Evolutionary conservation across 2,888 invertebrate species (phyloP).

Genomic region (Hypena proboscidalis): DNA sequence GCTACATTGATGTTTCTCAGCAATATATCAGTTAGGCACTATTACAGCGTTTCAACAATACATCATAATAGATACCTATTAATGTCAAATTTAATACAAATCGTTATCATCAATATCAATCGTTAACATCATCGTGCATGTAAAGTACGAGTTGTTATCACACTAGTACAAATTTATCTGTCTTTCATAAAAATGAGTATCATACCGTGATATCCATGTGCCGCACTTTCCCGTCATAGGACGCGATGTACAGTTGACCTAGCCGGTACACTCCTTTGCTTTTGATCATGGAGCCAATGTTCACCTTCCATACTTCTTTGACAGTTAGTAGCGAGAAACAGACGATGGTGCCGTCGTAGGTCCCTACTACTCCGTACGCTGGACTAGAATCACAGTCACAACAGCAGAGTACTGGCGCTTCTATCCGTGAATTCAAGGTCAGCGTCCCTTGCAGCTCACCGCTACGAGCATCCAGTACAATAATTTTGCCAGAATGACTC

Average conservation of each 20-base stretch:
- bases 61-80: too few relatives aligned
- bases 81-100: too few relatives aligned
- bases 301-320: conserved; percentile 85
- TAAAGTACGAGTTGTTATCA: too few relatives aligned
- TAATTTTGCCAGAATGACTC: conserved; percentile 89
- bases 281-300: conserved; percentile 87
- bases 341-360: conserved; percentile 91
- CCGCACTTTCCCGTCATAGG: conserved; percentile 89
- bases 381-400: conserved; percentile 31
- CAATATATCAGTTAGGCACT: too few relatives aligned
- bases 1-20: too few relatives aligned
- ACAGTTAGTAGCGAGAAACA: conserved; percentile 85
- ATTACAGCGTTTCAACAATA: too few relatives aligned
- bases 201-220: conserved; percentile 83
- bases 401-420: conserved; percentile 86
- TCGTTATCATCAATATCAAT: too few relatives aligned
- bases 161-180: too few relatives aligned
- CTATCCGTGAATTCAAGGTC: conserved; percentile 88
- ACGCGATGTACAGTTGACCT: conserved; percentile 86
- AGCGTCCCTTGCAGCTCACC: conserved; percentile 81
- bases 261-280: conserved; percentile 74
- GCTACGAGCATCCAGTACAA: conserved; percentile 83
- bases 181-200: not conserved
- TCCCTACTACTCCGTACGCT: conserved; percentile 88
- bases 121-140: too few relatives aligned